Evolutionary conservation across 2,888 invertebrate genomes (phyloP).

Genomic region (Eupithecia subfuscata): DNA sequence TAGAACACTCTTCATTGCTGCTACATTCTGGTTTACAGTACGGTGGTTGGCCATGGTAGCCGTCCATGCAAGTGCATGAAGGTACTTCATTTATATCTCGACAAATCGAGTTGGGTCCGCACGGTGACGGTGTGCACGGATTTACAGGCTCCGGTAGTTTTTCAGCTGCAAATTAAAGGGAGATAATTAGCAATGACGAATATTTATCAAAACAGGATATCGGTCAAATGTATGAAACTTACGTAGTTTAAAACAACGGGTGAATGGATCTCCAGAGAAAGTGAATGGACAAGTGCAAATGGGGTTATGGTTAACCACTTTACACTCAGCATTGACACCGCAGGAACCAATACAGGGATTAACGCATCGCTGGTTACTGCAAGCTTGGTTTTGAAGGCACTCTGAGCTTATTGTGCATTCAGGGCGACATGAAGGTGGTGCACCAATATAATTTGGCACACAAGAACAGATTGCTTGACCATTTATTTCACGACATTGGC

Average conservation of each 20-base stretch:
- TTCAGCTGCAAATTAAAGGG: conserved; percentile 71
- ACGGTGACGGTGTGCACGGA: conserved; percentile 90
- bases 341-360: conserved; percentile 91
- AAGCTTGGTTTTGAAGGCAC: conserved; percentile 88
- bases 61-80: conserved; percentile 89
- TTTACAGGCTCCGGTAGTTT: conserved; percentile 79
- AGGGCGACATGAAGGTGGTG: conserved; percentile 88
- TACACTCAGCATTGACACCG: conserved; percentile 88
- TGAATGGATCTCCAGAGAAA: conserved; percentile 87
- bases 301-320: conserved; percentile 90
- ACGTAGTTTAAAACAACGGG: conserved; percentile 84
- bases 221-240: conserved; percentile 53
- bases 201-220: neutral
- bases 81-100: conserved; percentile 87
- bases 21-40: conserved; percentile 92
- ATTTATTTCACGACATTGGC: conserved; percentile 85
- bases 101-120: conserved; percentile 91
- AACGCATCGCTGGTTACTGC: conserved; percentile 87
- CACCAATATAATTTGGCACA: conserved; percentile 85
- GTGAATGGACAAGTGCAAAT: conserved; percentile 87
- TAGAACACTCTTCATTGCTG: conserved; percentile 89
- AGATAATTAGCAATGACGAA: neutral
- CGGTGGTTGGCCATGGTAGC: conserved; percentile 88
- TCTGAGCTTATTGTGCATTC: conserved; percentile 89
- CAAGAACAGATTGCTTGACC: conserved; percentile 89